Percentiles rank a stretch among this genome's conserved stretches.
These are phyloP conservation scores for Baronia brevicornis DNA, from an alignment of 2,888 invertebrate genomes.

Conservation along the genomic window DNA sequence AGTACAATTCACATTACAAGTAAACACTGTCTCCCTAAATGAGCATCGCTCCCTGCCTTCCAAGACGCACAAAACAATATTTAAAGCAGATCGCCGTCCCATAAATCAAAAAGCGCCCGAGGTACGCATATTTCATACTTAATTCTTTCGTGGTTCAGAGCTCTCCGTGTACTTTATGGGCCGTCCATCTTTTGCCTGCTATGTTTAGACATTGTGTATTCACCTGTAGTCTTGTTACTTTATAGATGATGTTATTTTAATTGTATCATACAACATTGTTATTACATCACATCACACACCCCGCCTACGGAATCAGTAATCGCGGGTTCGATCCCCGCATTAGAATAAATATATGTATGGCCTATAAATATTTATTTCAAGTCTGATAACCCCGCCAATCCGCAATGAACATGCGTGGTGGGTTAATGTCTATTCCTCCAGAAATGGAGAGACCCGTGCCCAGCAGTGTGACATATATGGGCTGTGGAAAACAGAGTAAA, in stretches of 20 bases:
- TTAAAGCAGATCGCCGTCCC: slow-evolving; percentile 46
- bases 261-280: slow-evolving; percentile 3
- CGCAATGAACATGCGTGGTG: no score
- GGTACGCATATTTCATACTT: slow-evolving; percentile 73
- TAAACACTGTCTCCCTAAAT: slow-evolving; percentile 19
- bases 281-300: no score
- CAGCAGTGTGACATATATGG: no score
- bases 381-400: no score
- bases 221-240: slow-evolving; percentile 33
- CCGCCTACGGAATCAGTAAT: no score
- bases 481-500: no score
- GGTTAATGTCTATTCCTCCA: no score
- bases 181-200: slow-evolving; percentile 41
- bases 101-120: slow-evolving; percentile 67
- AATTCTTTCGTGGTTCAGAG: slow-evolving; percentile 63
- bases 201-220: slow-evolving; percentile 29
- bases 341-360: no score
- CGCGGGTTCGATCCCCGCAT: no score
- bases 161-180: slow-evolving; percentile 49
- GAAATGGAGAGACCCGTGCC: no score
- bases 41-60: slow-evolving; percentile 19
- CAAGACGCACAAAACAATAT: slow-evolving; percentile 33
- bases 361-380: no score
- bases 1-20: slow-evolving; percentile 1
- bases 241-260: slow-evolving; percentile 22